Evolutionary conservation across 2,888 invertebrate species (phyloP), one percentile per base, ranked within the genome.

Genomic region (Cephus sareptanus): DNA sequence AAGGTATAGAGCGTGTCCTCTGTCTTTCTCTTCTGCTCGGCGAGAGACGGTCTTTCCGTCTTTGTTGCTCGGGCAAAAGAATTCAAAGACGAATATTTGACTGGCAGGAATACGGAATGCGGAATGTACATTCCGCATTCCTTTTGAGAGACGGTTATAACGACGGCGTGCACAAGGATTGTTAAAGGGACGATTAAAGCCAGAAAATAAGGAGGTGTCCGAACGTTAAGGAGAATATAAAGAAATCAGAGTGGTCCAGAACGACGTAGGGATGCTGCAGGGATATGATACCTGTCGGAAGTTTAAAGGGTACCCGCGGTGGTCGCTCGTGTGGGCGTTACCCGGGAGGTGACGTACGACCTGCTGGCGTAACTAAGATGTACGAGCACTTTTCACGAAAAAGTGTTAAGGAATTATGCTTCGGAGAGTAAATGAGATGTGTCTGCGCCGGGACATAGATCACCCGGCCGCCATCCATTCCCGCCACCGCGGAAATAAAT

Each of bases 361-460:
- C 86, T 84, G 82, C 79, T 77, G 85, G 86, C 86, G 86, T 89
- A 90, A 90, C 89, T 87, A 90, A 89, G 89, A 90, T 89, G 87
- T 90, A 90, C 87, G 89, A 89, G 86, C 87, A 85, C 88, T 87
- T 85, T 85, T 86, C 86, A 87, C 85, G 86, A 89, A 90, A 92
- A 92, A 92, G 92, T 92, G 92, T 92, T 92, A 91, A 92, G 92
- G 92, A 93, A 93, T 93, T 93, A 93, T 92, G 92, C 92, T 88
- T 87, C 89, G 87, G 90, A 83, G 88, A 91, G 92, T 92, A 93
- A 93, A 93, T 93, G 92, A 93, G 92, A 93, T 92, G 93, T 93
- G 92, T 92, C 92, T 92, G 88, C 88, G 85, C 86, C 81, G 83
- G 82, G 82, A 84, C 84, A 83, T 84, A 83, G 81, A 84, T 84